Conservation (phyloP, 2,888 invertebrate species). For the Acrocera orbiculus region DNA sequence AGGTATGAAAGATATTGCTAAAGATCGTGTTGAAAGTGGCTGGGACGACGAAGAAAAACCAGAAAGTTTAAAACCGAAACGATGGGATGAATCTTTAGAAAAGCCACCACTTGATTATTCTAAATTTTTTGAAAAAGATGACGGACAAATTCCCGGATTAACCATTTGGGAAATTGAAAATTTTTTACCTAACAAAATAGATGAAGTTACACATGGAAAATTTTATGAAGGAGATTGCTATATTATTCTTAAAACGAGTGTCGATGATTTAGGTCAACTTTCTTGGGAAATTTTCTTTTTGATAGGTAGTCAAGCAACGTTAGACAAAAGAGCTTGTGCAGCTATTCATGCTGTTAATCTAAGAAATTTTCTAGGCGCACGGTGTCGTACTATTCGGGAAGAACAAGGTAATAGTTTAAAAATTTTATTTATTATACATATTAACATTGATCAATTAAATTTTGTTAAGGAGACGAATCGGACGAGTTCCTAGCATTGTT, state of each 20-base stretch:
- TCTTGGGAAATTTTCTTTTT: slow-evolving; percentile 97
- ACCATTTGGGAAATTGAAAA: slow-evolving; percentile 99
- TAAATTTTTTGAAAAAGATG: slow-evolving; percentile 90
- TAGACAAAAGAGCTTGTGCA: slow-evolving; percentile 36
- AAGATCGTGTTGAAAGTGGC: slow-evolving; percentile 59
- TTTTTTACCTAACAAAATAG: slow-evolving; percentile 88
- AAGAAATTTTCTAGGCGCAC: slow-evolving; percentile 86
- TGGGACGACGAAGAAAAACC: slow-evolving; percentile 41
- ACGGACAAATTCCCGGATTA: slow-evolving; percentile 80
- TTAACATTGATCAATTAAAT: neutral
- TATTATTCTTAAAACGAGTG: slow-evolving; percentile 75
- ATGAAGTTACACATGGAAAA: slow-evolving; percentile 87
- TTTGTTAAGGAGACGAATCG: slow-evolving; percentile 59
- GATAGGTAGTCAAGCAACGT: slow-evolving; percentile 91
- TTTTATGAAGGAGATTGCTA: slow-evolving; percentile 99
- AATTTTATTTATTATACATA: neutral
- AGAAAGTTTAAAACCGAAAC: slow-evolving; percentile 55
- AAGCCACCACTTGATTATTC: slow-evolving; percentile 94
- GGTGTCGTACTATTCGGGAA: slow-evolving; percentile 84
- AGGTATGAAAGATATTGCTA: slow-evolving; percentile 46
- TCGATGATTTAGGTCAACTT: slow-evolving; percentile 68
- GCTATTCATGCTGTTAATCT: slow-evolving; percentile 97
- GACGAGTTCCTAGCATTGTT: slow-evolving; percentile 90
- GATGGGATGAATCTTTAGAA: slow-evolving; percentile 91
- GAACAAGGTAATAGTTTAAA: slow-evolving; percentile 52